Conservation (phyloP, 2,888 invertebrate species). For the Sicus ferrugineus region DNA sequence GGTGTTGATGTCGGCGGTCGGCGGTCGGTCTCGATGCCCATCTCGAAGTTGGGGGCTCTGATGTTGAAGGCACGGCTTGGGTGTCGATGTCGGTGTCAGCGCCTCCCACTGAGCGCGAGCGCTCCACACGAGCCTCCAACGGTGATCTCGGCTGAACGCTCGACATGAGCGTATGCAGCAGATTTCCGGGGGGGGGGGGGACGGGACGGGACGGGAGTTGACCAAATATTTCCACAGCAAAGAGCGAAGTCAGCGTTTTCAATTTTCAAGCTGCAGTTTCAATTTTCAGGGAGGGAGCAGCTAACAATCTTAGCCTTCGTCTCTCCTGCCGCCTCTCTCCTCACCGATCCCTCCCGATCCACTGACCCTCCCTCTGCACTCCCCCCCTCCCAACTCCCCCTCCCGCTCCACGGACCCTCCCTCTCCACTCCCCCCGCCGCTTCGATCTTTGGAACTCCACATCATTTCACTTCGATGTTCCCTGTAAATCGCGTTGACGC, state of each 20-base stretch:
- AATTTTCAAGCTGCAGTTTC: too few relatives aligned
- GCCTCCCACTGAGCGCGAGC: neutral
- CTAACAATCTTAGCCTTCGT: too few relatives aligned
- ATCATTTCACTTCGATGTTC: neutral
- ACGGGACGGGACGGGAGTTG: too few relatives aligned
- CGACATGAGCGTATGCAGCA: neutral
- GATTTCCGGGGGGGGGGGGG: neutral
- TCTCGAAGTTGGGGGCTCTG: too few relatives aligned
- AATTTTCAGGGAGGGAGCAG: too few relatives aligned
- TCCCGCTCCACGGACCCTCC: too few relatives aligned
- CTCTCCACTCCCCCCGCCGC: neutral
- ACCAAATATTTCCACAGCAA: too few relatives aligned
- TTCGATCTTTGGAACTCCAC: neutral
- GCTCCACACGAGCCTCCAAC: neutral
- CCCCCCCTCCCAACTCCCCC: too few relatives aligned
- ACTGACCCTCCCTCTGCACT: too few relatives aligned
- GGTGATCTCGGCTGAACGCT: neutral
- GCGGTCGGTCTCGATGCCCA: slow-evolving; percentile 10
- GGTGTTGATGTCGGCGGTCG: neutral
- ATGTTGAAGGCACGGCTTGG: neutral
- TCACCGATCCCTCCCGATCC: too few relatives aligned
- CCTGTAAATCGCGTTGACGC: neutral
- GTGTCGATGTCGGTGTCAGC: neutral
- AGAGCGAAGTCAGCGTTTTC: too few relatives aligned
- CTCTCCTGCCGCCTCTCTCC: too few relatives aligned